A percentile compares a stretch with the other conserved stretches of the same genome.
These are phyloP conservation scores for Hippolais icterina DNA, from an alignment of 2,113 vertebrate genomes.

Conservation along the genomic window DNA sequence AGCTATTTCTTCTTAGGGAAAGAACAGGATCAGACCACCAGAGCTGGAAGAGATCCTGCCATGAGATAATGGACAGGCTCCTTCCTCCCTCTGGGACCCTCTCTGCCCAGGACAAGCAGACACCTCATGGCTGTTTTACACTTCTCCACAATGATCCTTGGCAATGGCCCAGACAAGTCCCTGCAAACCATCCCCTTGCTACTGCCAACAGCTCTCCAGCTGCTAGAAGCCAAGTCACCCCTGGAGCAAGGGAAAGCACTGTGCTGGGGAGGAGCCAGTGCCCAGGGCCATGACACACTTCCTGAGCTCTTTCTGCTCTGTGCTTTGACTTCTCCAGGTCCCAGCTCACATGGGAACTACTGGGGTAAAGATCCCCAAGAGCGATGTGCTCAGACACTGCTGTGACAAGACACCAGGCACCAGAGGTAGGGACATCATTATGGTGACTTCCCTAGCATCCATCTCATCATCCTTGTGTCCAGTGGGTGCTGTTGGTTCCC, in stretches of 20 bases:
- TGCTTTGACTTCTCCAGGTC: background rate
- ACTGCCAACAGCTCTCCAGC: background rate
- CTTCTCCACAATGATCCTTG: background rate
- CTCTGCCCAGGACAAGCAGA: background rate
- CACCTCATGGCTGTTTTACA: background rate
- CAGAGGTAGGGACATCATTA: background rate
- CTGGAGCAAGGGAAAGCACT: background rate
- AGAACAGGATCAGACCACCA: background rate
- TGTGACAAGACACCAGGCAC: background rate
- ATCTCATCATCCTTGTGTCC: background rate
- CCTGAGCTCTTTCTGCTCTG: background rate
- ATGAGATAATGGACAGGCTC: background rate
- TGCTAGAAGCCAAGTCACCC: background rate
- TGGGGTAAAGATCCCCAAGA: background rate
- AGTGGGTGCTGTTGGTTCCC: background rate
- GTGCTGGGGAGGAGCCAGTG: background rate
- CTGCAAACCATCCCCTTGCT: background rate
- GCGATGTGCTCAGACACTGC: accelerated
- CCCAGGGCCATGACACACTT: background rate
- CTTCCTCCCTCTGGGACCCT: background rate
- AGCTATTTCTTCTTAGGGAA: background rate
- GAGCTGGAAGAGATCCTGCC: background rate
- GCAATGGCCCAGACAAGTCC: background rate
- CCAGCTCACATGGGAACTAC: background rate
- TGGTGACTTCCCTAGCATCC: background rate